Percentiles rank a stretch among this genome's conserved stretches.
Conservation (phyloP, 2,888 invertebrate genomes). For the Tinea trinotella region DNA sequence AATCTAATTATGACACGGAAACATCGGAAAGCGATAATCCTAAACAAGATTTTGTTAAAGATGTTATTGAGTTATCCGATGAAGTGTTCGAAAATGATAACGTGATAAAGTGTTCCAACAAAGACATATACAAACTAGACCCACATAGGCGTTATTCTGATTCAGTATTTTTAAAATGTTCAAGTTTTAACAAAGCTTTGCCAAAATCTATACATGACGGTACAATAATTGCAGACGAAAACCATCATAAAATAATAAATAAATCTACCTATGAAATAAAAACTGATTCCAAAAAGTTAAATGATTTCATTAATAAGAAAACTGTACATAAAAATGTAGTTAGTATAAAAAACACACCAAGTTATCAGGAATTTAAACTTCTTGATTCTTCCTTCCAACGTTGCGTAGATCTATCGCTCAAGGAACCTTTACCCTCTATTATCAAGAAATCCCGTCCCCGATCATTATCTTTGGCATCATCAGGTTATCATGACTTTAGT, state of each 20-base stretch:
- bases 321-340: slow-evolving; percentile 44
- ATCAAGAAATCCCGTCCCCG: slow-evolving; percentile 38
- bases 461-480: slow-evolving; percentile 46
- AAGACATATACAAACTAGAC: background rate
- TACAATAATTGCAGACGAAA: background rate
- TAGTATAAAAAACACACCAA: slow-evolving; percentile 66
- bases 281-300: background rate
- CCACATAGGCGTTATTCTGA: slow-evolving; percentile 40
- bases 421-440: slow-evolving; percentile 47
- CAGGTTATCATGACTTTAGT: slow-evolving; percentile 50
- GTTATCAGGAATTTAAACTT: slow-evolving; percentile 63
- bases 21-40: background rate
- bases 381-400: slow-evolving; percentile 36
- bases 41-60: background rate
- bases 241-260: too few relatives aligned
- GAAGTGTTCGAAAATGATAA: background rate
- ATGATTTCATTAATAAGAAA: background rate
- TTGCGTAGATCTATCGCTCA: slow-evolving; percentile 39
- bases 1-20: slow-evolving; percentile 36
- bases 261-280: background rate
- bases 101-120: background rate
- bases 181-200: slow-evolving; percentile 23
- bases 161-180: slow-evolving; percentile 33
- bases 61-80: slow-evolving; percentile 19
- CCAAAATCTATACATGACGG: background rate